Base-by-base conservation (phyloP, 2,113 vertebrate species). In the Arvicanthis niloticus region DNA sequence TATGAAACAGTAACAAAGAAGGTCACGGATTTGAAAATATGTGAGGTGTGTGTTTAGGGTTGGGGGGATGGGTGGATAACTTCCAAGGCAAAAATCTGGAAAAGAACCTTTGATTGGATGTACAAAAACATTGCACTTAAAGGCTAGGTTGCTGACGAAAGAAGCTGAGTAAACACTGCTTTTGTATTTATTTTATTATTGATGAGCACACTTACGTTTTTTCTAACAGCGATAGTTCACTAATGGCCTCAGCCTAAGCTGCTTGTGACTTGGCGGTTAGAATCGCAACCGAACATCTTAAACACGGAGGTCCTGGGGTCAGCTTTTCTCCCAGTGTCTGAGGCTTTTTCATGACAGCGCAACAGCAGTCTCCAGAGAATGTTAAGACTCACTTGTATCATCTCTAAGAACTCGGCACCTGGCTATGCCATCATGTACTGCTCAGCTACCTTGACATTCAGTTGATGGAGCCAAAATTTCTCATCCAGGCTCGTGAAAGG, bases 151-250 rank as follows among this genome's bases (percentile, higher is more conserved):
- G 11, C 9, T 62, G 13, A 67, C 10, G 22, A 73, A 19, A n/a
- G 68, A 42, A 1, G 6, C 15, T 26, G 11, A 48, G 7, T 10
- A 21, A 45, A 15, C 31, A 5, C 13, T 22, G 4, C 11, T 2
- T n/a, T 73, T 81, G 26, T n/a, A 13, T 81, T 62, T 19, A 34
- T 53, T 40, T 34, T 13, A 65, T 26, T 75, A 16, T 37, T 53
- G 24, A 37, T 1, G 2, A n/a, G 2, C 4, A 48, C 21, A 21
- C 26, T 11, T 26, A 34, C 19, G 2, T 51, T 29, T 42, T 42
- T 80, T 75, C 12, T 12, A 40, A 48, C 5, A 2, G n/a, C 34
- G 7, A 16, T 4, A 48, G 26, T 13, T 1, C 19, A 26, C 19
- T 19, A 8, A 13, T 42, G 13, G 29, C 37, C 53, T 48, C 29